Evolutionary conservation across 2,888 invertebrate species (phyloP), one percentile per base, ranked within the genome.

Genomic region (Tipula vernalis): DNA sequence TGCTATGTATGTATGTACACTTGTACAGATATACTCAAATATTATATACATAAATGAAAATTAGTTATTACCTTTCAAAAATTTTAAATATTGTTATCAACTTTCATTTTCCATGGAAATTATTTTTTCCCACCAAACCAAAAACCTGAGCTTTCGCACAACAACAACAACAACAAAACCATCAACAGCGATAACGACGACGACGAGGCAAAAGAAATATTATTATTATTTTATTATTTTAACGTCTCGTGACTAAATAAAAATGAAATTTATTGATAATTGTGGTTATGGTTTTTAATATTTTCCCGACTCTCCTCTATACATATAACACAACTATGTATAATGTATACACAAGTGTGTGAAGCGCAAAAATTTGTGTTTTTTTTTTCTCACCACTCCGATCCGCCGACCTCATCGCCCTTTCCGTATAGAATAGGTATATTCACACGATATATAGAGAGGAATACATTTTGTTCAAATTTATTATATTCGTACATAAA

Each of bases 41-140:
- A n/a, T n/a, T n/a, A 71, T 28, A 71, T 71, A n/a, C n/a, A n/a
- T n/a, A n/a, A 71, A 71, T 71, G 71, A 71, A 71, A 71, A 71
- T 71, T 71, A 71, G 71, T 71, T 71, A 71, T 71, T 71, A 71
- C 71, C 71, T 71, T 71, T 71, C 71, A n/a, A n/a, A 71, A 71
- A 71, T 71, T 71, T 71, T 71, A 28, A 71, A 71, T n/a, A 71
- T 71, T 71, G 71, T 71, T 71, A 71, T 71, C 71, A 71, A 71
- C 71, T 71, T 71, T 71, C 71, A 71, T 71, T 71, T 71, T 71
- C 28, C 71, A 71, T 28, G 71, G 28, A 71, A 71, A 71, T 71
- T 10, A 71, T 71, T 71, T 0, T 18, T 18, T 71, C 3, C 71
- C 71, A 71, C 28, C 18, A 71, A 71, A 71, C 71, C 18, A 47